Conservation (phyloP, 2,797 vertebrate genomes). For the Parauchenoglanis ngamensis region DNA sequence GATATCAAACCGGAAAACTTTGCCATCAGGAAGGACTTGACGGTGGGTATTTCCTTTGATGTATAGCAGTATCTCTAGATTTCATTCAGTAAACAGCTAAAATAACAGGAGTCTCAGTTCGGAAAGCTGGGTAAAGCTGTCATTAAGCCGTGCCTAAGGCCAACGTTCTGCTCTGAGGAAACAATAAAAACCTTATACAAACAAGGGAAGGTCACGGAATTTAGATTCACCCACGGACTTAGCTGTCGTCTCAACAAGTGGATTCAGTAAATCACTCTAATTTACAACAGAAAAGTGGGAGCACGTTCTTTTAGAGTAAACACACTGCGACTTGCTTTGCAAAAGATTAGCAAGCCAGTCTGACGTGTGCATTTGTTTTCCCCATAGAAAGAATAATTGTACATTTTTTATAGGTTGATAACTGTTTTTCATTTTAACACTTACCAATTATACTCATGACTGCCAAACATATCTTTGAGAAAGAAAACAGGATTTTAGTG, state of each 20-base stretch:
- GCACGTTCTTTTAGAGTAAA: background rate
- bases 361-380: background rate
- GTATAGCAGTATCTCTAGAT: background rate
- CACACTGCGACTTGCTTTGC: background rate
- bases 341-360: background rate
- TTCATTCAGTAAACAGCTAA: background rate
- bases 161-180: slow-evolving; percentile 10
- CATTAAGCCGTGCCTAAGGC: slow-evolving; percentile 30
- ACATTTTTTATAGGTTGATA: background rate
- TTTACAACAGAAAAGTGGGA: slow-evolving; percentile 4
- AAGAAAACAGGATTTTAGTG: slow-evolving; percentile 3
- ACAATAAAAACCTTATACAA: slow-evolving; percentile 36
- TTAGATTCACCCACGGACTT: slow-evolving; percentile 9
- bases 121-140: slow-evolving; percentile 17
- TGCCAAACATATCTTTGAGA: slow-evolving; percentile 8
- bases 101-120: background rate
- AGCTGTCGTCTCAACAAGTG: background rate
- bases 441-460: background rate
- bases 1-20: slow-evolving; percentile 98
- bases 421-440: slow-evolving; percentile 23
- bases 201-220: slow-evolving; percentile 35
- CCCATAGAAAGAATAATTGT: background rate
- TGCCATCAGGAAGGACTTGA: slow-evolving; percentile 90
- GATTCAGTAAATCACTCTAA: slow-evolving; percentile 23
- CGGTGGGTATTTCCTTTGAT: slow-evolving; percentile 69